Base-by-base conservation (phyloP, 2,113 vertebrate species). In the Marcusenius ussheri region DNA sequence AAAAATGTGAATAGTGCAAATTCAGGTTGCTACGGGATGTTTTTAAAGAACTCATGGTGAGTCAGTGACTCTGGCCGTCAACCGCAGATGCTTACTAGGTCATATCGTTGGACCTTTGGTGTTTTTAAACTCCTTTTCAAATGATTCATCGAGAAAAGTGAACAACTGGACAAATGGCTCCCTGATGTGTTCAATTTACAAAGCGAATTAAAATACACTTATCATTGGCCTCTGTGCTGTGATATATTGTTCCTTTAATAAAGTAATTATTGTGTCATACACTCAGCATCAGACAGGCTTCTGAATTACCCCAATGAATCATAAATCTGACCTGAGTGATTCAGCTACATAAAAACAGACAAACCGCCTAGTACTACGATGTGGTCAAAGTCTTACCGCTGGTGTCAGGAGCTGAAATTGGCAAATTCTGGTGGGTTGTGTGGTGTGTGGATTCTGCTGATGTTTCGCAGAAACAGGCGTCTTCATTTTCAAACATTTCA, bases 301-400 rank as follows among this genome's bases (percentile, higher is more conserved):
- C 42, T 84, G 83, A 84, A n/a, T 84, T 47, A 47, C 42, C 19
- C 42, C 46, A 8, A 47, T 47, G 42, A 84, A 45, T 84, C 45
- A 47, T 47, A 46, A 84, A 84, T n/a, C 83, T 84, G 83, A 84
- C 83, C 83, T 84, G 83, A 47, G 39, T 84, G 83, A 84, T n/a
- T 84, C 83, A 84, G 45, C 74, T 80, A 39, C 74, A 80, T 42
- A 80, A 39, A 42, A 42, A 84, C 42, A 46, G 83, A 84, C 45
- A 47, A 47, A 84, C 42, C 21, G 19, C 83, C 17, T 80, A 80
- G 13, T 80, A 46, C 83, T 84, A 47, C 42, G 3, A 11, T 84
- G 83, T 47, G 83, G 83, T 84, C 45, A 47, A 19, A 83, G 21
- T 45, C 42, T 84, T 46, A n/a, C 83, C 45, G 19, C 83, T 13